Conservation (phyloP, 2,113 vertebrate genomes). For the Leucoraja erinaceus region DNA sequence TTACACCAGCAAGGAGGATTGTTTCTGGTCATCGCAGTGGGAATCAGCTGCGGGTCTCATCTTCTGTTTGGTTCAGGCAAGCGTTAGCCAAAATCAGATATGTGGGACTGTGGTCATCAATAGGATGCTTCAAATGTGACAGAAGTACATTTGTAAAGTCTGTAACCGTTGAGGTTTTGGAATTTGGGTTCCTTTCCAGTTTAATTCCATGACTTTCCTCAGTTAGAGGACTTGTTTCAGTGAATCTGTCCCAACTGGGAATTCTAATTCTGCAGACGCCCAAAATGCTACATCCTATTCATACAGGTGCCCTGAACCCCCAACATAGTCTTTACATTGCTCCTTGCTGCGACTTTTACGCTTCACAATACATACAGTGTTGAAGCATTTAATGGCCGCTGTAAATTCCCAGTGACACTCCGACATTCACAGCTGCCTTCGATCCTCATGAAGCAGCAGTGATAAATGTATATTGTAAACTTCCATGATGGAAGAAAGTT, state of each 20-base stretch:
- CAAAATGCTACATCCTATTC: neutral
- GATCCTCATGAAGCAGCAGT: conserved; percentile 1
- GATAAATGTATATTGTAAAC: conserved; percentile 30
- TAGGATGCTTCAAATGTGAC: neutral
- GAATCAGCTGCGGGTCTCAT: neutral
- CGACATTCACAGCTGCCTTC: conserved; percentile 21
- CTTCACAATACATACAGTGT: conserved; percentile 17
- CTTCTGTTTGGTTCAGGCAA: too few species aligned
- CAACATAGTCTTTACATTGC: neutral
- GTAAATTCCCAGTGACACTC: conserved; percentile 12
- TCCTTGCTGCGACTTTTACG: neutral
- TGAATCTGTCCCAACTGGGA: neutral
- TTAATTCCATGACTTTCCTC: neutral
- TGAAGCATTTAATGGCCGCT: neutral
- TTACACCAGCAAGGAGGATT: neutral
- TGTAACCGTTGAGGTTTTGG: neutral
- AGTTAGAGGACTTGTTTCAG: neutral
- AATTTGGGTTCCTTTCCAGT: neutral
- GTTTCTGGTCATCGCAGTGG: neutral
- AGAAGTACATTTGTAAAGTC: neutral
- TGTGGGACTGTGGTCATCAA: neutral
- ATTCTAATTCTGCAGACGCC: neutral
- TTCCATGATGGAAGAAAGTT: conserved; percentile 21
- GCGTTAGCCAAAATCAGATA: neutral
- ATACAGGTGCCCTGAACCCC: neutral